Conservation (phyloP, 2,888 invertebrate genomes). For the Pelosia muscerda region DNA sequence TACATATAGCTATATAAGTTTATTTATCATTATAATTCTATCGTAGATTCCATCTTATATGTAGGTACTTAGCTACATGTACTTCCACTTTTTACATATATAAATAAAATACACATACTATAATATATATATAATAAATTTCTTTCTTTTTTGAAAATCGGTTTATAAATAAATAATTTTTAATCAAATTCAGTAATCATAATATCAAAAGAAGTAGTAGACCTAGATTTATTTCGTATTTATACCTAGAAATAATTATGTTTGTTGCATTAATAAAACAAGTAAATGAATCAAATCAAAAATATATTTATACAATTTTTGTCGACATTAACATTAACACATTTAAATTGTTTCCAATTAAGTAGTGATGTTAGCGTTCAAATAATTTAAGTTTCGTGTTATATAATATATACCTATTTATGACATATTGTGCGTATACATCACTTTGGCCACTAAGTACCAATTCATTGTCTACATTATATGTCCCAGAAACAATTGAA, state of each 20-base stretch:
- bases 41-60: conserved; percentile 2
- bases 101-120: neutral
- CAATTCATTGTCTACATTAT: neutral
- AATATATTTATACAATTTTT: no score
- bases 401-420: neutral
- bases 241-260: no score
- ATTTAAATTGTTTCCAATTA: no score
- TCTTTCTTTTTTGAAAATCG: no score
- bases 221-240: no score
- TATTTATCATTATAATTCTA: conserved; percentile 19
- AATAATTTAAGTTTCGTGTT: no score
- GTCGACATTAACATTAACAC: no score
- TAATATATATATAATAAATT: neutral
- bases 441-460: neutral
- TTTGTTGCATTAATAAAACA: no score
- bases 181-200: neutral
- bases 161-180: neutral
- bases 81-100: neutral
- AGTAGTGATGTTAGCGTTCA: no score
- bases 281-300: no score
- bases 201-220: no score
- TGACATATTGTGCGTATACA: neutral
- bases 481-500: neutral
- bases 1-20: conserved; percentile 40
- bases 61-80: neutral